phyloP scores from a whole-genome alignment of 2,888 invertebrate species.

The Axea sp. region DNA sequence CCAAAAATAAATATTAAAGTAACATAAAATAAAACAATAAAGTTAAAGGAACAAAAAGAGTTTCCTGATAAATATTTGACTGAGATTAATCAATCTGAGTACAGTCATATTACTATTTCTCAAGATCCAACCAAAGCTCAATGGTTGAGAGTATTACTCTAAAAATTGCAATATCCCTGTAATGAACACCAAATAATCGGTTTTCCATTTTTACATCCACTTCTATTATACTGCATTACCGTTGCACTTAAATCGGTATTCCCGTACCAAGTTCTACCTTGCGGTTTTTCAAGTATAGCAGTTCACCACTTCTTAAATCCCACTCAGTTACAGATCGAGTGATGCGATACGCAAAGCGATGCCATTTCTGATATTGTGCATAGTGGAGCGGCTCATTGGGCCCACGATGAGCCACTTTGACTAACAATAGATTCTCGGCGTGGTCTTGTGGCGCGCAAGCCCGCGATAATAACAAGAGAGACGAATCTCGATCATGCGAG shows the following conservation, averaged over 20 bases:
- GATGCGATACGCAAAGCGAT: constrained; percentile 43
- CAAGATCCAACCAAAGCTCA: background rate
- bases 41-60: too few species aligned
- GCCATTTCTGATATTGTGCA: constrained; percentile 55
- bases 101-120: too few species aligned
- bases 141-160: constrained; percentile 1
- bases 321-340: constrained; percentile 52
- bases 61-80: too few species aligned
- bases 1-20: too few species aligned
- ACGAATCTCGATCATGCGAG: constrained; percentile 49
- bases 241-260: constrained; percentile 48
- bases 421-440: constrained; percentile 49
- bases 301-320: constrained; percentile 53
- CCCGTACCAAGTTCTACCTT: constrained; percentile 47
- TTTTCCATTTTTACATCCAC: constrained; percentile 31
- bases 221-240: constrained; percentile 39
- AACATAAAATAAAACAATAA: too few species aligned
- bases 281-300: constrained; percentile 51
- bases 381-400: constrained; percentile 51
- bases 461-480: constrained; percentile 51
- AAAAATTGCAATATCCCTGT: constrained; percentile 4
- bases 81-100: too few species aligned
- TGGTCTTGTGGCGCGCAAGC: constrained; percentile 22
- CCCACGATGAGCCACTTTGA: constrained; percentile 55
- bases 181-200: constrained; percentile 33